Evolutionary conservation across 2,888 invertebrate species (phyloP), one percentile per base, ranked within the genome.

Genomic region (Nephrotoma appendiculata): DNA sequence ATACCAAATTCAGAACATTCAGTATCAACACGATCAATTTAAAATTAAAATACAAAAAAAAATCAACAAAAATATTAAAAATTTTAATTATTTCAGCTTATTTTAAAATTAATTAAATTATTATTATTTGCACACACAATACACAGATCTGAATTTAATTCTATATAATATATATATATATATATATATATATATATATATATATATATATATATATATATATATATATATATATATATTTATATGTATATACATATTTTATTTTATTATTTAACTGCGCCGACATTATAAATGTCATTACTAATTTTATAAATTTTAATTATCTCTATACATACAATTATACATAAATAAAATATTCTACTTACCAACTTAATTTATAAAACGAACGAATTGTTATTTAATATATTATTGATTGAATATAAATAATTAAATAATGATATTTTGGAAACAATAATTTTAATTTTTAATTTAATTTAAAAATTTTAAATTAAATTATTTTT

Each of bases 1-100:
- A 89, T 92, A 88, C 91, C 91, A 87, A 91, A 41, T 48, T 31
- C 48, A 52, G 48, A 11, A 48, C 52, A 86, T 15, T 12, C 86
- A 86, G 31, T 52, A 19, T 9, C 86, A 48, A 41, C 52, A 86
- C 48, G 41, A 86, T 15, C 85, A 4, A 86, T 86, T 12, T 86
- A 86, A 52, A 52, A 6, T 19, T 41, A 11, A 41, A 2, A 31
- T 3, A 31, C 31, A 31, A 85, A 83, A 12, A 12, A 83, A 83
- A 83, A 12, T 83, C 31, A 31, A 31, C 31, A 31, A 31, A 31
- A 31, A 31, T 31, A 31, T 83, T 12, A 12, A 9, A 83, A 12
- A 5, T 83, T 83, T 83, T 41, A 83, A 42, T 83, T 83, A 83
- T 42, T 41, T 41, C 83, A 83, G 83, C 83, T 83, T 83, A 41